Evolutionary conservation across 92 coral and sea anemone genomes (phyloP), one percentile per base, ranked within the genome.

Genomic region (Plumapathes pennacea): DNA sequence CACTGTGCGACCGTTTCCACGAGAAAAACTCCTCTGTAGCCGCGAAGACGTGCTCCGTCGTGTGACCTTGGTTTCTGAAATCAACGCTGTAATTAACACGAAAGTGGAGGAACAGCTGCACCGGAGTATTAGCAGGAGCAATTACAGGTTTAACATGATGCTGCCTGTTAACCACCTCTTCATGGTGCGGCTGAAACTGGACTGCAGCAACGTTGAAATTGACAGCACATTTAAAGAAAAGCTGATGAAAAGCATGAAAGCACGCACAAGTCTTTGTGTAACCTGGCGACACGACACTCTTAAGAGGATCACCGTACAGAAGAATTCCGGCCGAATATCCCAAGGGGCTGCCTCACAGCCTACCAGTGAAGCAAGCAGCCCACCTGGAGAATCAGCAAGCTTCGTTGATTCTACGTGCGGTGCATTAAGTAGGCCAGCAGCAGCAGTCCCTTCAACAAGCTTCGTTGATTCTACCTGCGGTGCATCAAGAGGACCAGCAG

Each of bases 91-190:
- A 21, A 62, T 49, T 15, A 54, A 54, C 38, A 54, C 44, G 3
- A 43, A 32, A 12, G 43, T 32, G 3, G 74, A 74, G 25, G 74
- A 74, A 30, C 81, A 74, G 47, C 37, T 74, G 13, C 74, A 64
- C 52, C 56, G 54, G 38, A 25, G 31, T 4, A 51, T 64, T 14
- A 55, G 40, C 24, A 42, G 71, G 36, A 55, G 32, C 29, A 64
- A 76, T 31, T 76, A 76, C 60, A 46, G 54, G 17, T 38, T 76
- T 5, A 66, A 76, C 33, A 66, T 47, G 27, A 65, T 76, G 83
- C 46, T 46, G 4, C 83, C 83, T 19, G 61, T 30, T 26, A 34
- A 59, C 22, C 83, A 76, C 28, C 46, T 76, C 10, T 76, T 76
- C 46, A 76, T 76, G 83, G 66, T 44, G 60, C 48, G 76, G 10